These are phyloP conservation scores for Lamprotornis superbus DNA, from an alignment of 2,113 vertebrate species.

Conservation along the genomic window DNA sequence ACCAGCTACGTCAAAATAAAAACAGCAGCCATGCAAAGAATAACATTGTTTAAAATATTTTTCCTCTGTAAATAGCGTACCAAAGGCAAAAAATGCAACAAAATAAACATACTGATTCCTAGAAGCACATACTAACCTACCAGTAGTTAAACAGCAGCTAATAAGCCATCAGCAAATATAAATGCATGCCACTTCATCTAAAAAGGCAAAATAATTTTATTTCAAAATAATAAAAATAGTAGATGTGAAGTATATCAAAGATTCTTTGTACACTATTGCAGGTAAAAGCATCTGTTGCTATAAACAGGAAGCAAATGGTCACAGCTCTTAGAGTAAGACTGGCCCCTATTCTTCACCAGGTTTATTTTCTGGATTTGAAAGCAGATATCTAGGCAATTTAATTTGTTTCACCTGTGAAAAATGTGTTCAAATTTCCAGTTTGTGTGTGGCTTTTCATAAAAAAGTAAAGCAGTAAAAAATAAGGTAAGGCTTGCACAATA, in stretches of 20 bases:
- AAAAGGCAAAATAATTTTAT: neutral
- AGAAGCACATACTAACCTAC: neutral
- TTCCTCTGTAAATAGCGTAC: neutral
- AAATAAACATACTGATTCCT: neutral
- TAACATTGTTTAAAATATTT: constrained; percentile 1
- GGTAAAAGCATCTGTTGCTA: neutral
- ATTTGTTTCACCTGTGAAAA: neutral
- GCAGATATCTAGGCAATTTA: neutral
- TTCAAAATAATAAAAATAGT: neutral
- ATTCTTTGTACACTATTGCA: neutral
- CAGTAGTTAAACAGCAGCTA: neutral
- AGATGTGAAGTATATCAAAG: neutral
- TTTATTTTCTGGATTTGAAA: neutral
- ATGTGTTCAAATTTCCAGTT: neutral
- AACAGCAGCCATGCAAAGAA: constrained; percentile 2
- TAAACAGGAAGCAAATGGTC: neutral
- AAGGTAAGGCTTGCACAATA: neutral
- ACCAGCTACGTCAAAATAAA: neutral
- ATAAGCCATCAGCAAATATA: neutral
- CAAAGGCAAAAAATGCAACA: neutral
- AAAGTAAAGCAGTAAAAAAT: neutral
- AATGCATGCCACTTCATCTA: neutral
- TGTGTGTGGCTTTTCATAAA: neutral
- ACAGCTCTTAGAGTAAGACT: neutral
- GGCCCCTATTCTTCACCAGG: neutral